Conservation (phyloP, 1,140 invertebrate species). For the Andricus grossulariae region DNA sequence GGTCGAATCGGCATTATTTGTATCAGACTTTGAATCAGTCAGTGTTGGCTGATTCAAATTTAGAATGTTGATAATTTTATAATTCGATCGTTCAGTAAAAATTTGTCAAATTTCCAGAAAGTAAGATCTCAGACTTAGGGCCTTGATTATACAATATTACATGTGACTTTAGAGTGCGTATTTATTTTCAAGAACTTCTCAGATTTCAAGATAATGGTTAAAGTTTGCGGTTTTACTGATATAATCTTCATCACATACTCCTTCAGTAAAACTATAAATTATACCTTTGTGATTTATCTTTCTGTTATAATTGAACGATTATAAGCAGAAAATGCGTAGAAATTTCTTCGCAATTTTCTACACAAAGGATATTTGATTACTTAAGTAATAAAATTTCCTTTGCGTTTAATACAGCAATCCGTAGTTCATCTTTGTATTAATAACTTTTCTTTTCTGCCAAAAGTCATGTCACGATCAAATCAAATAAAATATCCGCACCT, state of each 20-base stretch:
- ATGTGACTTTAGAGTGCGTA: neutral
- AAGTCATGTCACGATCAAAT: neutral
- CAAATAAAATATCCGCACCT: neutral
- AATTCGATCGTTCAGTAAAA: too few species aligned
- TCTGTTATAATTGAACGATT: conserved; percentile 7
- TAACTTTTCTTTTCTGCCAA: neutral
- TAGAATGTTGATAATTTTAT: too few species aligned
- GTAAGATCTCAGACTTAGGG: neutral
- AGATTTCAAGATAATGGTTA: neutral
- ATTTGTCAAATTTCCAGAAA: too few species aligned
- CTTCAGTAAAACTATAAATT: conserved; percentile 10
- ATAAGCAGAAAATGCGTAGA: neutral
- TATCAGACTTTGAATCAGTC: too few species aligned
- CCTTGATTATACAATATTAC: neutral
- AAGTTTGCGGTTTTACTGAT: neutral
- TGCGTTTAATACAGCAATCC: neutral
- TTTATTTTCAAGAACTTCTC: neutral
- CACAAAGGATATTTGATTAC: too few species aligned
- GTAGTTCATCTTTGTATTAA: neutral
- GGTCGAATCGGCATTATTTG: too few species aligned
- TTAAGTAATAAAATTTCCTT: neutral
- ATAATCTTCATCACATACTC: neutral
- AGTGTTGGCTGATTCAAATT: too few species aligned
- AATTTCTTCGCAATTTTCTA: too few species aligned
- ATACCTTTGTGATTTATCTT: neutral